These are phyloP conservation scores for Hylyphantes graminicola DNA, from an alignment of 1,140 invertebrate species.

Conservation along the genomic window DNA sequence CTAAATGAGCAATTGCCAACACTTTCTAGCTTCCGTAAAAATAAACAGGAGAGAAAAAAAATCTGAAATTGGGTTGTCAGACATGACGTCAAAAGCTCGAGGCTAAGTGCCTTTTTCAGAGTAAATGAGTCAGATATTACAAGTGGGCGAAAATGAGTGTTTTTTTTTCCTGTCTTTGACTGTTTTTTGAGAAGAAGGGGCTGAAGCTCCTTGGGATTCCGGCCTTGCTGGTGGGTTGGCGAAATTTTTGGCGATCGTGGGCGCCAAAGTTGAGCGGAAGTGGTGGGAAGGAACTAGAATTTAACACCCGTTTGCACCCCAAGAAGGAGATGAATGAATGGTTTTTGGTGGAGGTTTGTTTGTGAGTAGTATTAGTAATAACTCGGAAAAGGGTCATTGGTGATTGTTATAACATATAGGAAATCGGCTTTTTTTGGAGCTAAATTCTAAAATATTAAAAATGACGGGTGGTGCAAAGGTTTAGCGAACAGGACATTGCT, in stretches of 20 bases:
- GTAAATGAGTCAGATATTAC: constrained; percentile 10
- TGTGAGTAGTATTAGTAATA: no score
- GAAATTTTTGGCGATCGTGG: constrained; percentile 26
- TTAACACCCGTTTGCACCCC: no score
- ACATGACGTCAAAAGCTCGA: not conserved
- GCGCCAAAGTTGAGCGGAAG: constrained; percentile 17
- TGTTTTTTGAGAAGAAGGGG: not conserved
- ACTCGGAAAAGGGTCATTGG: no score
- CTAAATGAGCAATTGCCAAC: not conserved
- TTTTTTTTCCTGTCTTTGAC: no score
- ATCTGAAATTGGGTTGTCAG: constrained; percentile 6
- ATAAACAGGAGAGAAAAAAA: constrained; percentile 6
- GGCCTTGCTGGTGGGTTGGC: constrained; percentile 46
- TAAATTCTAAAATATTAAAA: no score
- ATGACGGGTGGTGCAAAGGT: no score
- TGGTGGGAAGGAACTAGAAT: constrained; percentile 25
- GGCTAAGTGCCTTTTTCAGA: constrained; percentile 5
- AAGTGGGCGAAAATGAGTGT: constrained; percentile 33
- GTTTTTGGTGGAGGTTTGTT: no score
- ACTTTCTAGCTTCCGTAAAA: not conserved
- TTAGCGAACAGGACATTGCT: no score
- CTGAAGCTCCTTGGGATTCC: constrained; percentile 4
- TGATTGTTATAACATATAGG: no score
- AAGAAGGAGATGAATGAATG: no score
- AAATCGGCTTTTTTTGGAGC: no score